A percentile compares a stretch with the other conserved stretches of the same genome.
These are phyloP conservation scores for Rutilus rutilus DNA, from an alignment of 2,113 vertebrate species.

Conservation along the genomic window DNA sequence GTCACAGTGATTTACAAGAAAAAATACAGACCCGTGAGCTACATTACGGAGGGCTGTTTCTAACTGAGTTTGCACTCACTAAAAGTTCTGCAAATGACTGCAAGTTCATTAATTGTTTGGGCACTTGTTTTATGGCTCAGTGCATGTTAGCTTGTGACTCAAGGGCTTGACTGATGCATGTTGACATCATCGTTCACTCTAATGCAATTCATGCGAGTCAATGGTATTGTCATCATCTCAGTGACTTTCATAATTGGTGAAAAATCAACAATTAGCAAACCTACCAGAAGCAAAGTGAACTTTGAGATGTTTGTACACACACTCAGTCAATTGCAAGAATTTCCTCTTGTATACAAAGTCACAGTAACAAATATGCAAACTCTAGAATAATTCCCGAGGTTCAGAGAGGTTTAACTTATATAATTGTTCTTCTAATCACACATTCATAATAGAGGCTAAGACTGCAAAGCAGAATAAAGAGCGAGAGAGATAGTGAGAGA, in stretches of 20 bases:
- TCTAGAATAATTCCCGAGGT: constrained; percentile 38
- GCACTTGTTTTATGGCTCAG: constrained; percentile 50
- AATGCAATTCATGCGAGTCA: constrained; percentile 55
- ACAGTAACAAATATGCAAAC: constrained; percentile 33
- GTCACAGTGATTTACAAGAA: neutral
- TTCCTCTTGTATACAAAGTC: constrained; percentile 5
- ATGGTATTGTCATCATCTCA: constrained; percentile 47
- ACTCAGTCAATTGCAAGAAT: neutral
- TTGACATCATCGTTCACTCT: constrained; percentile 56
- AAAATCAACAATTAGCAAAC: constrained; percentile 41
- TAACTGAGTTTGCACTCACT: neutral
- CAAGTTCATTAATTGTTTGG: constrained; percentile 49
- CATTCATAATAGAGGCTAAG: constrained; percentile 37
- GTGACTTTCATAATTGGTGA: constrained; percentile 45
- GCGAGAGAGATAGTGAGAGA: neutral
- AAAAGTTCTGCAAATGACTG: neutral
- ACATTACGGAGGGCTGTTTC: neutral
- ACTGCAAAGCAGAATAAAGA: constrained; percentile 28
- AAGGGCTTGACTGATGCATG: constrained; percentile 53
- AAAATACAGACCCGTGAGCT: neutral
- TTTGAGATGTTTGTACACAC: neutral
- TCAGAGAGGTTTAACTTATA: constrained; percentile 46
- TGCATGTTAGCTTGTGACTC: constrained; percentile 41
- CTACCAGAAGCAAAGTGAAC: constrained; percentile 25
- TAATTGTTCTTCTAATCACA: constrained; percentile 58